Percentiles rank a stretch among this genome's conserved stretches.
These are phyloP conservation scores for Diadromus collaris DNA, from an alignment of 2,888 invertebrate genomes.

Conservation along the genomic window DNA sequence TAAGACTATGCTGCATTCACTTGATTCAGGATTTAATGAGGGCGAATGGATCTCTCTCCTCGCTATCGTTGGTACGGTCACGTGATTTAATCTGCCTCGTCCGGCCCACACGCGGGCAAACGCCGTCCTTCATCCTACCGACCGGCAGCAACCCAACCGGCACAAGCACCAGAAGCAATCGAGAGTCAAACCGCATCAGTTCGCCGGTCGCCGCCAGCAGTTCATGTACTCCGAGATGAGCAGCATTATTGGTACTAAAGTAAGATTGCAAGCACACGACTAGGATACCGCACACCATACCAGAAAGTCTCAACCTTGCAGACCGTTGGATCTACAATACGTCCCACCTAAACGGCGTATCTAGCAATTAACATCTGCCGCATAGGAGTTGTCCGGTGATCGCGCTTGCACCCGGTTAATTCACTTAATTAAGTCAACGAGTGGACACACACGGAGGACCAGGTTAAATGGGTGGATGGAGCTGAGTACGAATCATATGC, in stretches of 20 bases:
- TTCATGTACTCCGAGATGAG: conserved; percentile 34
- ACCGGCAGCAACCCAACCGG: conserved; percentile 44
- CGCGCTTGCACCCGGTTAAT: conserved; percentile 49
- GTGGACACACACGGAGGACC: conserved; percentile 52
- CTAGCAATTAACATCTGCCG: conserved; percentile 57
- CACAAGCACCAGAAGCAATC: conserved; percentile 51
- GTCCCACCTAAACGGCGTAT: conserved; percentile 38
- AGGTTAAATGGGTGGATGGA: conserved; percentile 35
- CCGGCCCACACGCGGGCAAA: conserved; percentile 59
- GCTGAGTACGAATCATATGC: conserved; percentile 16
- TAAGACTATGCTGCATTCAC: conserved; percentile 43
- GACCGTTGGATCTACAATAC: conserved; percentile 24
- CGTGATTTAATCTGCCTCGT: conserved; percentile 60
- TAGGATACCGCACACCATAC: neutral
- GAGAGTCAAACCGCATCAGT: conserved; percentile 43
- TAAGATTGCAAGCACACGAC: neutral
- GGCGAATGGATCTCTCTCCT: conserved; percentile 56
- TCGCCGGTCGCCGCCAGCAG: conserved; percentile 28
- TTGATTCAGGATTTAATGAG: conserved; percentile 59
- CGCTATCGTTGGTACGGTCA: conserved; percentile 58
- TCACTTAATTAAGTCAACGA: conserved; percentile 54
- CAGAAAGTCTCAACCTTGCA: conserved; percentile 4
- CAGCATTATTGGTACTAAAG: conserved; percentile 38
- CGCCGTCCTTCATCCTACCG: conserved; percentile 56
- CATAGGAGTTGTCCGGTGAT: conserved; percentile 41